Conservation (phyloP, 2,113 vertebrate genomes). For the western clawed frog (Xenopus tropicalis) region DNA sequence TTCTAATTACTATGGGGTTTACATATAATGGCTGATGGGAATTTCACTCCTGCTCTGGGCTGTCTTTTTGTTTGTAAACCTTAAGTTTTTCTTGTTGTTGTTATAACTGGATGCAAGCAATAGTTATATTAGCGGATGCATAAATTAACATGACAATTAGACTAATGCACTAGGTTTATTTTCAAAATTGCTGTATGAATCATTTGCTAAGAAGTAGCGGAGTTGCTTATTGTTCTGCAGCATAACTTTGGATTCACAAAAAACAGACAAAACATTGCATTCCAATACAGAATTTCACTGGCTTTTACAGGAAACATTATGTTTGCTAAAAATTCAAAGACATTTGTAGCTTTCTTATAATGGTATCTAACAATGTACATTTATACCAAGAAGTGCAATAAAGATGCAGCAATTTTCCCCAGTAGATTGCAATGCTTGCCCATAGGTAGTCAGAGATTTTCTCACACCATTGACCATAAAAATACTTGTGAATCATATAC, state of each 20-base stretch:
- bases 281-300: too few species aligned
- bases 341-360: background rate
- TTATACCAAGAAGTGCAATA: too few species aligned
- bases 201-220: background rate
- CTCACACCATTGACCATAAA: too few species aligned
- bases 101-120: constrained; percentile 4
- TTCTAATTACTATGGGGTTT: constrained; percentile 33
- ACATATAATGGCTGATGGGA: constrained; percentile 35
- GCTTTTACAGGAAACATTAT: background rate
- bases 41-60: constrained; percentile 8
- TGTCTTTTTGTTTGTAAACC: constrained; percentile 18
- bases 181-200: constrained; percentile 2
- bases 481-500: too few species aligned
- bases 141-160: constrained; percentile 24
- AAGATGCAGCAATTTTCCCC: too few species aligned
- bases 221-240: background rate
- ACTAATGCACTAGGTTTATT: background rate
- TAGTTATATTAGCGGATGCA: constrained; percentile 26
- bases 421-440: too few species aligned
- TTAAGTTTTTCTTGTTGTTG: constrained; percentile 13
- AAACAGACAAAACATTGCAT: too few species aligned
- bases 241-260: background rate
- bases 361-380: too few species aligned
- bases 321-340: background rate
- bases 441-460: too few species aligned